These are phyloP conservation scores for Tricholauxania praeusta DNA, from an alignment of 2,888 invertebrate genomes.

Conservation along the genomic window DNA sequence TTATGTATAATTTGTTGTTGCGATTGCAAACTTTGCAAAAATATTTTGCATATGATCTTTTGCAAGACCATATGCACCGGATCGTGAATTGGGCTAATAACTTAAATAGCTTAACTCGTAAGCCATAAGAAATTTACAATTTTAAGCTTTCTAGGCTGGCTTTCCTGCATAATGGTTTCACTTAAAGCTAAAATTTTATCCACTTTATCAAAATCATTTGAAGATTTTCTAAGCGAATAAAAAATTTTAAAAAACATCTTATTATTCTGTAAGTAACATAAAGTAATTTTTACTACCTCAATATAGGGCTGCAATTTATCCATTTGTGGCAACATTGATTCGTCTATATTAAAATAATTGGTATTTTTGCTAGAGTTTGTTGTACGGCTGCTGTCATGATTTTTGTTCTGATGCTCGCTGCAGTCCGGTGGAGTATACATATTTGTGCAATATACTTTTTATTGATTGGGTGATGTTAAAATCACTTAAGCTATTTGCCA, in stretches of 20 bases:
- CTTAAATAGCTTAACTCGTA: conserved; percentile 10
- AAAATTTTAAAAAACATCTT: conserved; percentile 29
- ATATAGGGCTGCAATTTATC: conserved; percentile 66
- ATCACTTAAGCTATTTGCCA: conserved; percentile 83
- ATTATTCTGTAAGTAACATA: neutral
- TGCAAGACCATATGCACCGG: no score
- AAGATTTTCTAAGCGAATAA: conserved; percentile 72
- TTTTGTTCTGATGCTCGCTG: conserved; percentile 38
- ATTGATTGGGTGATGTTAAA: conserved; percentile 69
- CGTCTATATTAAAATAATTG: conserved; percentile 53
- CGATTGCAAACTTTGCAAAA: no score
- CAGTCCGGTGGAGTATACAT: conserved; percentile 51
- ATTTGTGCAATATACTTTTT: conserved; percentile 42
- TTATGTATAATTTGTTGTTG: no score
- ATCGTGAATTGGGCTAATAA: no score
- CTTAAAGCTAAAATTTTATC: conserved; percentile 59
- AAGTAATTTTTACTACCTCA: conserved; percentile 57
- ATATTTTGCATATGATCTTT: no score
- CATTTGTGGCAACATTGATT: conserved; percentile 52
- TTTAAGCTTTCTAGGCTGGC: conserved; percentile 64
- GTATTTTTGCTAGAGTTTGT: conserved; percentile 61
- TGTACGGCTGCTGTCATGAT: conserved; percentile 54
- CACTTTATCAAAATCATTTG: conserved; percentile 65
- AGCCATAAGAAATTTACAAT: neutral
- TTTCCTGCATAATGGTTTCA: conserved; percentile 50